Base-by-base conservation (phyloP, 2,113 vertebrate genomes). In the Sialia sialis region DNA sequence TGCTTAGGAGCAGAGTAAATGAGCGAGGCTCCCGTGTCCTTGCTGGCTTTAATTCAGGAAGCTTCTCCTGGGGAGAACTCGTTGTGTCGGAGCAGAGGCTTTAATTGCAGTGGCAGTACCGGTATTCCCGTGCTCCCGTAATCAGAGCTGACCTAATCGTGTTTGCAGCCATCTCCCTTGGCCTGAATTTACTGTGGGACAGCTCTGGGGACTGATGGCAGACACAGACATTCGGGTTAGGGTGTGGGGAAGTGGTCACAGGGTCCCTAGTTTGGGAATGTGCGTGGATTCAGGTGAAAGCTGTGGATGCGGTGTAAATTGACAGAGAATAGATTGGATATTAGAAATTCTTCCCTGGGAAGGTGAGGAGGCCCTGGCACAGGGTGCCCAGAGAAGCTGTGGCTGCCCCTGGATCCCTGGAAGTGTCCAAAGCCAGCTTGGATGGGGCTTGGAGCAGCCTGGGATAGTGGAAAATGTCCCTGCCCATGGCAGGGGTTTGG, bases 201-300 rank as follows among this genome's bases (percentile, higher is more conserved):
- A 4, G 54, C 55, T n/a, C 46, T 29, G 36, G 32, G 26, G 20
- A 25, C 4, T 63, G 52, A 9, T 19, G 66, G 54, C 58, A 69
- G 30, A 39, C 1, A 1, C 32, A 32, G 4, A 20, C 0, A 0
- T 51, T 63, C 23, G 12, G 39, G 12, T 39, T 74, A 0, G 6
- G 68, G 7, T 6, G 11, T 2, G 3, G 15, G 15, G 30, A 56
- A 30, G 36, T 26, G 36, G 10, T 19, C 36, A 39, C 21, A 48
- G 15, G 7, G 32, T 43, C 49, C 25, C 16, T 36, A 9, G 11
- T 63, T 82, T 49, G 55, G 87, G 54, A 36, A 64, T 36, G 7
- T 0, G 4, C 10, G 30, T 27, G 30, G 39, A 6, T 76, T 69
- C 20, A 8, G 36, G 60, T 46, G 63, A 30, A 67, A 72, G 38